Conservation (phyloP, 2,888 invertebrate species). For the Acanthosepion pharaonis region DNA sequence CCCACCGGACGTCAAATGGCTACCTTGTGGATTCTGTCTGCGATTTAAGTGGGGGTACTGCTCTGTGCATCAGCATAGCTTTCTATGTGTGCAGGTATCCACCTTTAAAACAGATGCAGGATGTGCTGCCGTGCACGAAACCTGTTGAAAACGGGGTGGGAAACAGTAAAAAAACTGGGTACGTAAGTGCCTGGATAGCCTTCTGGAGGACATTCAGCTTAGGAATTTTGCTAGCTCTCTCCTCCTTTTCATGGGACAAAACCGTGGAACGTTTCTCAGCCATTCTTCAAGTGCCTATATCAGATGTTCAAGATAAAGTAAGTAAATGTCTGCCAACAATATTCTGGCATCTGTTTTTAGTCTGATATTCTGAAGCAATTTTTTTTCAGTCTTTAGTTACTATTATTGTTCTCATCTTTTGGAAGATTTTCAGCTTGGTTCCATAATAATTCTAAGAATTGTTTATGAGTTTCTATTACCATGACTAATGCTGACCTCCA, state of each 20-base stretch:
- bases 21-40: conserved; percentile 89
- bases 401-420: too few relatives aligned
- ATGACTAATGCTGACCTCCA: too few relatives aligned
- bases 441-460: too few relatives aligned
- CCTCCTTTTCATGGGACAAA: conserved; percentile 66
- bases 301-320: conserved; percentile 47
- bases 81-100: conserved; percentile 57
- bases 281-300: conserved; percentile 48
- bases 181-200: conserved; percentile 50
- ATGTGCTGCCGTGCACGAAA: conserved; percentile 48
- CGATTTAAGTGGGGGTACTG: conserved; percentile 81
- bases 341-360: too few relatives aligned
- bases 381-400: too few relatives aligned
- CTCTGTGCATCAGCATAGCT: conserved; percentile 75
- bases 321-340: neutral
- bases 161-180: conserved; percentile 18
- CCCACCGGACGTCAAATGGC: conserved; percentile 82
- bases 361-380: too few relatives aligned
- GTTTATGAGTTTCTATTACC: too few relatives aligned
- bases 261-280: conserved; percentile 55
- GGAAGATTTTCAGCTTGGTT: too few relatives aligned
- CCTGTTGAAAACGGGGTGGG: conserved; percentile 40
- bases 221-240: conserved; percentile 59
- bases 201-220: conserved; percentile 66
- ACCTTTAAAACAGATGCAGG: conserved; percentile 48